phyloP scores from a whole-genome alignment of 2,888 invertebrate genomes.

The Troides aeacus region DNA sequence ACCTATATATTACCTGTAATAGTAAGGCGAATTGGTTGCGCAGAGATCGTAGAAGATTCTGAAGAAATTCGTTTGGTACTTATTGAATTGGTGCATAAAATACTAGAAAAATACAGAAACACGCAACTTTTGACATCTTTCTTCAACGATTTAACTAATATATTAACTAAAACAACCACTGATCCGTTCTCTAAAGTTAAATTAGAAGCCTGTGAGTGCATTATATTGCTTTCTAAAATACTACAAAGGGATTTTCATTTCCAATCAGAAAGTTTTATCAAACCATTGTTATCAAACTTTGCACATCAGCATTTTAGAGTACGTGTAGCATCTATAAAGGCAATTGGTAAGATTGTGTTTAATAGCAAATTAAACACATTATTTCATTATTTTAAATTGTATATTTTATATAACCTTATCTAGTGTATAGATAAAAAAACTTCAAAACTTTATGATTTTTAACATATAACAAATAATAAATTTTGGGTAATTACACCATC shows the following conservation, averaged over 20 bases:
- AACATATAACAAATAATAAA: too few relatives aligned
- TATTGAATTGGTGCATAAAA: conserved; percentile 82
- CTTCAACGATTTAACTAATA: conserved; percentile 86
- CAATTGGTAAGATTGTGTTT: conserved; percentile 79
- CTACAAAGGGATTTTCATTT: conserved; percentile 86
- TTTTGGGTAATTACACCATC: too few relatives aligned
- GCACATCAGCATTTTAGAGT: conserved; percentile 92
- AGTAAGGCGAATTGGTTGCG: conserved; percentile 87
- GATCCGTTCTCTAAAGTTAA: conserved; percentile 92
- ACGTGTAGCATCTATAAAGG: conserved; percentile 85
- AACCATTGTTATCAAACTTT: conserved; percentile 86
- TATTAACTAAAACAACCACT: conserved; percentile 84
- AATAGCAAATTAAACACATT: too few relatives aligned
- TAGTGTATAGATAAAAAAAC: too few relatives aligned
- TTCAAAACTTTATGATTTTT: too few relatives aligned
- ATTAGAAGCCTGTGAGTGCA: conserved; percentile 86
- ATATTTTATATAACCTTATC: too few relatives aligned
- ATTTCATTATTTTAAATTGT: too few relatives aligned
- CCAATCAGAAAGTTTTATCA: conserved; percentile 86
- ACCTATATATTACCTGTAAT: conserved; percentile 88
- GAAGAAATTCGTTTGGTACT: conserved; percentile 91
- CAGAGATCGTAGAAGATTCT: conserved; percentile 83
- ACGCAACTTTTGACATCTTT: conserved; percentile 82
- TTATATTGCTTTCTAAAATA: conserved; percentile 82
- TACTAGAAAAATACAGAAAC: conserved; percentile 83